Percentiles rank a stretch among this genome's conserved stretches.
phyloP scores from a whole-genome alignment of 2,797 vertebrate species.

The Cirrhinus molitorella region DNA sequence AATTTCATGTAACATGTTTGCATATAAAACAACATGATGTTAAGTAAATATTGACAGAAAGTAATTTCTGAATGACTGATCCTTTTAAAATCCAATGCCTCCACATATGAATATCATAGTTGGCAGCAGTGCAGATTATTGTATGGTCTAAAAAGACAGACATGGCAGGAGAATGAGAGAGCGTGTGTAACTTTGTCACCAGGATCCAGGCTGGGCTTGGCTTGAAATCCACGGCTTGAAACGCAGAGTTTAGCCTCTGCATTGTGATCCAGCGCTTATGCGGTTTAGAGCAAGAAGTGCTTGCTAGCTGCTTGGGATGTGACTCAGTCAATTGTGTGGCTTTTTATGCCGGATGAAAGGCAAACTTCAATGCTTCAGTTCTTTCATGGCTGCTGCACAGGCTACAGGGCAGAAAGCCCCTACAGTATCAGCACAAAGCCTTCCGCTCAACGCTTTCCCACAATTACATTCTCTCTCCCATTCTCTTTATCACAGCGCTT shows the following conservation, averaged over 20 bases:
- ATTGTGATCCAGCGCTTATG: constrained; percentile 42
- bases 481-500: constrained; percentile 76
- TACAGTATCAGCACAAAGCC: constrained; percentile 79
- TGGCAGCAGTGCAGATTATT: constrained; percentile 1
- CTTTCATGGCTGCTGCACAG: constrained; percentile 74
- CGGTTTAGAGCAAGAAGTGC: constrained; percentile 38
- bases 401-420: constrained; percentile 71
- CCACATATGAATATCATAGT: not conserved
- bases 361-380: constrained; percentile 75
- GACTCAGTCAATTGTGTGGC: constrained; percentile 75
- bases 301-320: constrained; percentile 40
- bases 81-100: not conserved
- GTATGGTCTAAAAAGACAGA: not conserved
- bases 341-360: constrained; percentile 82
- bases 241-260: constrained; percentile 39
- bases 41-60: not conserved
- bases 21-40: not conserved
- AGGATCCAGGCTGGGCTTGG: constrained; percentile 28
- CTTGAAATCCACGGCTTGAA: constrained; percentile 31
- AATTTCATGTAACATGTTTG: not conserved
- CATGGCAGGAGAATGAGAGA: constrained; percentile 68
- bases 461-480: constrained; percentile 69
- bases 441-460: constrained; percentile 78
- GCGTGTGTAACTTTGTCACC: constrained; percentile 30
- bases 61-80: not conserved